phyloP scores from a whole-genome alignment of 2,113 vertebrate genomes.

The Nibea coibor region DNA sequence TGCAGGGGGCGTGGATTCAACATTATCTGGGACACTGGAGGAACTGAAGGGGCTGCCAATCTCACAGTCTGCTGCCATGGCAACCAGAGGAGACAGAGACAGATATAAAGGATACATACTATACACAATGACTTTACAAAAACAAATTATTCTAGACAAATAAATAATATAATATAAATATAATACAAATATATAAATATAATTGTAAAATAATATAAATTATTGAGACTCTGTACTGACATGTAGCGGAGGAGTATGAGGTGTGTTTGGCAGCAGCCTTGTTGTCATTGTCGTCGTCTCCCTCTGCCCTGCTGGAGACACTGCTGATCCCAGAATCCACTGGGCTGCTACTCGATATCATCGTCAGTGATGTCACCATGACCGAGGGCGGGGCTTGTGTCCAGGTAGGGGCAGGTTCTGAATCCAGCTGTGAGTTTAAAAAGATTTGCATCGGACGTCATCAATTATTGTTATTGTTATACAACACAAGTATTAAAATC shows the following conservation, averaged over 20 bases:
- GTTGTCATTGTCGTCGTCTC: constrained; percentile 6
- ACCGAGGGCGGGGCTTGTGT: constrained; percentile 52
- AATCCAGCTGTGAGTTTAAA: constrained; percentile 12
- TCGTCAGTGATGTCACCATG: neutral
- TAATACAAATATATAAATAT: no score
- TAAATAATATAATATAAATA: neutral
- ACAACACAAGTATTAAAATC: no score
- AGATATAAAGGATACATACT: neutral
- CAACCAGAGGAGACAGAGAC: constrained; percentile 18
- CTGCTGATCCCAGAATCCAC: constrained; percentile 81
- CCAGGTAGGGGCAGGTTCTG: neutral
- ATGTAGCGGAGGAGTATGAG: neutral
- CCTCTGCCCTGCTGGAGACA: constrained; percentile 68
- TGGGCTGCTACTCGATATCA: constrained; percentile 55
- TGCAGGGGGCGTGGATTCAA: constrained; percentile 60
- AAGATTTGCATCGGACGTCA: no score
- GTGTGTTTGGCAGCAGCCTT: neutral
- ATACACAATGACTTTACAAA: neutral
- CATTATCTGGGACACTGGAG: constrained; percentile 82
- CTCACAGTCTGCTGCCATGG: constrained; percentile 87
- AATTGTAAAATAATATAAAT: no score
- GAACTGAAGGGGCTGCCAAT: constrained; percentile 87
- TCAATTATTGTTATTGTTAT: no score
- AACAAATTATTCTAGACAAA: neutral
- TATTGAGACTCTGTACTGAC: constrained; percentile 2